These are phyloP conservation scores for Chelon auratus DNA, from an alignment of 2,797 vertebrate genomes.

Conservation along the genomic window DNA sequence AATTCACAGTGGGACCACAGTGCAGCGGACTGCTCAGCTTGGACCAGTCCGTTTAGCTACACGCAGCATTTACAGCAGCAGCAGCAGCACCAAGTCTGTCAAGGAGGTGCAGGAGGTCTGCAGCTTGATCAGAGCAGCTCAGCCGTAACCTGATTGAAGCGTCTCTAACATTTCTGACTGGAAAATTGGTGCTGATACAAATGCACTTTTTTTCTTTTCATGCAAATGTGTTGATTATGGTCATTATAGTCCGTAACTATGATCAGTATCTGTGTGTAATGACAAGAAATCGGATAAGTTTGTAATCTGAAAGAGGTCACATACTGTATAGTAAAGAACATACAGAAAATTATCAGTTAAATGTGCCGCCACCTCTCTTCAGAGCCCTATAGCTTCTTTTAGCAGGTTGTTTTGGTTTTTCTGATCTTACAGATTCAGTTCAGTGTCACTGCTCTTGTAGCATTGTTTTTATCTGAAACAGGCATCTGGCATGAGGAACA, in stretches of 20 bases:
- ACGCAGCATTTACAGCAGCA: conserved; percentile 25
- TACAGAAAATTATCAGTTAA: not conserved
- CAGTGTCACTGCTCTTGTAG: not conserved
- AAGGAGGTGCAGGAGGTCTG: conserved; percentile 34
- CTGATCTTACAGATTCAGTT: not conserved
- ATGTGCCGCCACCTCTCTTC: not conserved
- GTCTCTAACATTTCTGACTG: conserved; percentile 25
- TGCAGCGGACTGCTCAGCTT: conserved; percentile 39
- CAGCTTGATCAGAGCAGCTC: conserved; percentile 21
- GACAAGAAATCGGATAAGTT: not conserved
- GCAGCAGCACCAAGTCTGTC: conserved; percentile 43
- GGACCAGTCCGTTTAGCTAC: conserved; percentile 49
- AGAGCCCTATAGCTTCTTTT: not conserved
- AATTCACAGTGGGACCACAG: conserved; percentile 61
- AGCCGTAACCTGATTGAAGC: conserved; percentile 12
- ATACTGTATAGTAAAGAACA: not conserved
- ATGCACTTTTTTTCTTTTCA: not conserved
- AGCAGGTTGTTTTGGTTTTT: too few species aligned
- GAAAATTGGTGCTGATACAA: not conserved
- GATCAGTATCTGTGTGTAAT: not conserved
- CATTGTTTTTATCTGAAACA: not conserved
- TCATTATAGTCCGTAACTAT: not conserved
- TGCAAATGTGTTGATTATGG: not conserved
- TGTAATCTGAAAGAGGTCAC: conserved; percentile 6
- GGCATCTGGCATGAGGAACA: not conserved